Evolutionary conservation across 1,140 invertebrate genomes (phyloP), one percentile per base, ranked within the genome.

Genomic region (Wiebesia pumilae): DNA sequence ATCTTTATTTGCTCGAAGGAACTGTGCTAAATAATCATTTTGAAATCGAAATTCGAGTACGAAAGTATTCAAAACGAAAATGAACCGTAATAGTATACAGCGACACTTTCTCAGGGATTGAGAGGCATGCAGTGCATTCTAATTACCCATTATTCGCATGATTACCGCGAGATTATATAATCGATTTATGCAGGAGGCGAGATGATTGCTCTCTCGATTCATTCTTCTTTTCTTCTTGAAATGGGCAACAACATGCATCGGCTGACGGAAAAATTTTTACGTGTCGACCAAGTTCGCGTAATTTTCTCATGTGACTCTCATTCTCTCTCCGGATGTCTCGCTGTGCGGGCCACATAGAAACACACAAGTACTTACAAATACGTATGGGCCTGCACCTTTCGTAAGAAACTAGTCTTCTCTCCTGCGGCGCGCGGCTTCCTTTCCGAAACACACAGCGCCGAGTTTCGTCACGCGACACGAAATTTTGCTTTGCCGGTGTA

Each of bases 151-250:
- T 87, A 81, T 83, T 83, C 71, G 65, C 73, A 51, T 81, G 71
- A 86, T 78, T 83, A 79, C 77, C 47, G 24, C 38, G n/a, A 38
- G 30, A 67, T 87, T 87, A 84, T 87, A 87, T 87, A 87, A 87
- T 87, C 78, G 73, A 87, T 87, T 75, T 69, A 54, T 51, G 58
- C 40, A 47, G 40, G 30, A 4, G 69, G 69, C 65, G 62, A 73
- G 47, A 81, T 75, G 35, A 81, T 81, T 81, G 47, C 47, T 80
- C 58, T 35, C 75, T 75, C 62, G 58, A 58, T 71, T 85, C 84
- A 85, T 81, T 81, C 65, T 81, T 85, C n/a, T n/a, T n/a, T 81
- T 81, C 65, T 81, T 19, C 69, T 81, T 67, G 0, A 19, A 33
- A 38, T 27, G 38, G 21, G 73, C 54, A 78, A 82, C 24, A 19